Evolutionary conservation across 2,888 invertebrate species (phyloP), one percentile per base, ranked within the genome.

Genomic region (Rhingia rostrata): DNA sequence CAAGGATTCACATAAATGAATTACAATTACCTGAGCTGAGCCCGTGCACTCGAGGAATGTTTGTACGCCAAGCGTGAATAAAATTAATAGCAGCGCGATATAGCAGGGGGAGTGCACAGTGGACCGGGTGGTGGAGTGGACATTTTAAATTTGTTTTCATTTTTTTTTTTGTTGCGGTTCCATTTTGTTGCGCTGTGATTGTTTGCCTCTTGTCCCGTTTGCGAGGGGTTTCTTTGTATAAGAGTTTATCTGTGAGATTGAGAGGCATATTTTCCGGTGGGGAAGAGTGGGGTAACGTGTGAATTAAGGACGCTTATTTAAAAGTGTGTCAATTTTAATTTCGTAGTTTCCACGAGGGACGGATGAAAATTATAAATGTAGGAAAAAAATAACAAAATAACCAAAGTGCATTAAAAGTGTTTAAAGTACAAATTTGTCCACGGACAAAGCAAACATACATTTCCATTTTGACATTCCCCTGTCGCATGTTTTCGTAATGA

Each of bases 1-100:
- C 84, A 84, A 84, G 84, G 84, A 84, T 84, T 84, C 84, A 74
- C 80, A 84, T 84, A 84, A 84, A 84, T 84, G 84, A 84, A 84
- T 84, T 80, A 84, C 80, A 84, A 84, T 84, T 80, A 84, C 84
- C 84, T 84, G 80, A 54, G 60, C 69, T 45, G 49, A 53, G 47
- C 58, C 33, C 51, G 41, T 63, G 72, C 43, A 72, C 41, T 60
- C 58, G 58, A 56, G 73, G 51, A 74, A 64, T 70, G 84, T 75
- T 75, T 80, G 66, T 84, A 80, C 75, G 70, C 54, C 47, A 60
- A 80, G 84, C 84, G 84, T 84, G 84, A 84, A 84, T 75, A 84
- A 84, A 84, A 84, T 84, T 80, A 84, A 84, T 84, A 66, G 64
- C 74, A n/a, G 43, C 66, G 53, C 22, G 70, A 70, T 60, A 69